Conservation (phyloP, 2,888 invertebrate genomes). For the Campopleginae sp. region DNA sequence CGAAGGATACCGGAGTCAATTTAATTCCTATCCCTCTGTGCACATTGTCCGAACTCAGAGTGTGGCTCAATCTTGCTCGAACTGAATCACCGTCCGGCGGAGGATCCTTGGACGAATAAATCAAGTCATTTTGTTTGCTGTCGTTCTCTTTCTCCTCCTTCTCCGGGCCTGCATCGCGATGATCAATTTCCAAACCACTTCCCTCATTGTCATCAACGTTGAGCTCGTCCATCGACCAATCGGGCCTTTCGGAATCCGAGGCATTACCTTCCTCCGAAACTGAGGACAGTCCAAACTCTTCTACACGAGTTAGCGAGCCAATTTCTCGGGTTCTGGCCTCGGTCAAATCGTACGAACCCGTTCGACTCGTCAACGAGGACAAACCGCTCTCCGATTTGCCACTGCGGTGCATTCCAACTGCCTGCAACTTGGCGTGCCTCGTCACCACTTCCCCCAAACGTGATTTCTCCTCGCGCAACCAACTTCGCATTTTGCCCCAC, state of each 20-base stretch:
- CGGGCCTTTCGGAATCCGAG: conserved; percentile 69
- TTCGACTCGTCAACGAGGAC: conserved; percentile 55
- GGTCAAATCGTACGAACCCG: conserved; percentile 80
- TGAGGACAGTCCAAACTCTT: conserved; percentile 77
- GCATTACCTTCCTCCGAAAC: conserved; percentile 73
- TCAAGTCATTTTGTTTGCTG: conserved; percentile 44
- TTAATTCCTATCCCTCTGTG: conserved; percentile 69
- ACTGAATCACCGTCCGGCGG: conserved; percentile 58
- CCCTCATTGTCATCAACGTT: conserved; percentile 9
- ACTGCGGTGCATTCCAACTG: conserved; percentile 74
- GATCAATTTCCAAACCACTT: conserved; percentile 33
- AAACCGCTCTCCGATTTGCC: conserved; percentile 63
- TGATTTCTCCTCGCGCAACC: conserved; percentile 79
- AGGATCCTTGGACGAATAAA: conserved; percentile 52
- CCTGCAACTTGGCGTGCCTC: conserved; percentile 79
- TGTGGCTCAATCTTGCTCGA: conserved; percentile 67
- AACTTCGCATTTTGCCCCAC: conserved; percentile 80
- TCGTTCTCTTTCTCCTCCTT: conserved; percentile 25
- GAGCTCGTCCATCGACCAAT: conserved; percentile 57
- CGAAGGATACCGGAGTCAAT: conserved; percentile 76
- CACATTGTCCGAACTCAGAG: conserved; percentile 75
- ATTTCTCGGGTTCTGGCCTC: conserved; percentile 73
- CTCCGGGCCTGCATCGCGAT: conserved; percentile 53
- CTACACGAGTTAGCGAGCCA: conserved; percentile 76
- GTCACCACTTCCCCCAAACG: conserved; percentile 79